Conservation (phyloP, 2,888 invertebrate genomes). For the Ectropis crepuscularia region DNA sequence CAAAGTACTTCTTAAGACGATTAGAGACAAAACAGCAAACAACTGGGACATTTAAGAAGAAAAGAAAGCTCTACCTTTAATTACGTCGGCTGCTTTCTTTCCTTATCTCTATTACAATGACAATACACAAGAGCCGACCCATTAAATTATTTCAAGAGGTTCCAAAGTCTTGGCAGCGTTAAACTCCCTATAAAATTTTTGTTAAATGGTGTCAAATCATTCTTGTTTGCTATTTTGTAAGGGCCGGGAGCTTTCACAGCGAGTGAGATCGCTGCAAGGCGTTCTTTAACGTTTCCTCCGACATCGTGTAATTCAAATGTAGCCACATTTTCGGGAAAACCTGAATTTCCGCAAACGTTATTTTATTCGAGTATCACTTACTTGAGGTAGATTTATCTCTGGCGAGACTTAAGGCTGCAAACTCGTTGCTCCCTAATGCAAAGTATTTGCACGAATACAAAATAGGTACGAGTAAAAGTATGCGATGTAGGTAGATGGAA, state of each 20-base stretch:
- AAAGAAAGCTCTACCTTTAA: conserved; percentile 71
- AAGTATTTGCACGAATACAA: background rate
- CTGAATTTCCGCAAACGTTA: conserved; percentile 49
- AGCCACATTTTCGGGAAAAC: conserved; percentile 49
- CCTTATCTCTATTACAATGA: conserved; percentile 77
- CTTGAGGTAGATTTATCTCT: conserved; percentile 29
- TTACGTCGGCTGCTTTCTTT: conserved; percentile 73
- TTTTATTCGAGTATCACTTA: conserved; percentile 33
- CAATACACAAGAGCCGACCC: conserved; percentile 72
- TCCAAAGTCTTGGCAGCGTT: conserved; percentile 39
- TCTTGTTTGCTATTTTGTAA: conserved; percentile 59
- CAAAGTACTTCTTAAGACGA: conserved; percentile 43
- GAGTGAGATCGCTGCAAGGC: conserved; percentile 50
- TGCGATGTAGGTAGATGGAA: too few species aligned
- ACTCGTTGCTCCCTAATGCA: background rate
- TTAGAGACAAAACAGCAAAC: conserved; percentile 61
- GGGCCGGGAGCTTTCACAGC: conserved; percentile 50
- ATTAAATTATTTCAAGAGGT: conserved; percentile 71
- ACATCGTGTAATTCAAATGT: conserved; percentile 50
- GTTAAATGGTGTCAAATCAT: conserved; percentile 69
- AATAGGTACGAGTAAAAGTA: background rate
- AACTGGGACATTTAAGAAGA: conserved; percentile 63
- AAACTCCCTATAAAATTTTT: conserved; percentile 52
- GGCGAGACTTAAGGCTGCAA: conserved; percentile 16
- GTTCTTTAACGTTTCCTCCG: conserved; percentile 49